Base-by-base conservation (phyloP, 2,888 invertebrate species). In the Mesochorus sp. region DNA sequence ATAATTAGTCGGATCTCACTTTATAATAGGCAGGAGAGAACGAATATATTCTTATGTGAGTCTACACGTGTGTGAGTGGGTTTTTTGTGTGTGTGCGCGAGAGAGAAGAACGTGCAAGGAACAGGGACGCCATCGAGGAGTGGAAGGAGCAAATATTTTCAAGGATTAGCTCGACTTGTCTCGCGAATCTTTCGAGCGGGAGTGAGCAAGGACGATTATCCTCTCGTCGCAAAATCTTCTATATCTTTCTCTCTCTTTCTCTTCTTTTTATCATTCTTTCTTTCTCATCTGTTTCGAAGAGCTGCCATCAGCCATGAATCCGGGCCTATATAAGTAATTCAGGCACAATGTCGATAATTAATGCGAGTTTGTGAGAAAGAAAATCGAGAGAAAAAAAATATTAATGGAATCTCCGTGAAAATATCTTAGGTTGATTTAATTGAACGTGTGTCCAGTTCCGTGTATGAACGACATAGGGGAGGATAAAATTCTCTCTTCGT, bases 331-430 rank as follows among this genome's bases (percentile, higher is more conserved):
- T 57, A 67, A 72, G 72, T 80, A 74, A 77, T 64, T 79, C 64
- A 76, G 49, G 66, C 76, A 79, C 76, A 79, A 81, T 79, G 66
- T 73, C 70, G 80, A 76, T 78, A 81, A 79, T 79, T 77, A 76
- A 77, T 70, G 80, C 73, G 74, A 59, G 67, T 61, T 49, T 49
- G 34, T 10, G 42, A 21, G 37, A 51, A 51, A 42, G 39, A 37
- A 47, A 42, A 47, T 10, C 31, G 26, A 17, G 6, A 55, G 14
- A 6, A 74, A 37, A 42, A 31, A 21, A 67, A 49, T 31, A 51
- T 21, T 51, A 53, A 67, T n/a, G n/a, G n/a, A 62, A 62, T 37
- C 51, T 31, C 17, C 59, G 64, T 57, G 76, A 61, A 70, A 74
- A 73, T 80, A 78, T 78, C 31, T n/a, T n/a, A 64, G 68, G 72